A percentile compares a stretch with the other conserved stretches of the same genome.
These are phyloP conservation scores for Hartigia nigra DNA, from an alignment of 2,888 invertebrate species.

Conservation along the genomic window DNA sequence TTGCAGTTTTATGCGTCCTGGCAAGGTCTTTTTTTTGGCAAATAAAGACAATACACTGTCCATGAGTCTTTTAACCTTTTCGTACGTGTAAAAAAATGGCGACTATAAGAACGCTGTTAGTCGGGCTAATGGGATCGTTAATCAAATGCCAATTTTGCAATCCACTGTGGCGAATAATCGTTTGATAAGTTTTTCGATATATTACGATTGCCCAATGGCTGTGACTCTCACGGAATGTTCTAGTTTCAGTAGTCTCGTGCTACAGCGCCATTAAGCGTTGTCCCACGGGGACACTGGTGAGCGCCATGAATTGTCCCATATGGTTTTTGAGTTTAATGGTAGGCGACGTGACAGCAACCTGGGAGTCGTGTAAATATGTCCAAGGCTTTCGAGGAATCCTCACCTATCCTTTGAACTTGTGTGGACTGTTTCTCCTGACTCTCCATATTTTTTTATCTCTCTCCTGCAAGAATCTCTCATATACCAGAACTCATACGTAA, in stretches of 20 bases:
- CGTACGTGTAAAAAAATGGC: not conserved
- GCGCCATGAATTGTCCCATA: not conserved
- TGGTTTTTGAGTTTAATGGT: not conserved
- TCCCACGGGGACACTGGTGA: not conserved
- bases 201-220: not conserved
- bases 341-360: constrained; percentile 4
- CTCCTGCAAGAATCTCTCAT: not conserved
- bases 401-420: constrained; percentile 8
- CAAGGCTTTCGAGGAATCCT: constrained; percentile 29
- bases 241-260: not conserved
- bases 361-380: constrained; percentile 23
- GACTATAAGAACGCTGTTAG: not conserved
- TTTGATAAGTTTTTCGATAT: not conserved
- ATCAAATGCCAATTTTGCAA: not conserved
- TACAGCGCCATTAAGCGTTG: not conserved
- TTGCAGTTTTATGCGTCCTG: not conserved
- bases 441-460: not conserved
- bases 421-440: not conserved
- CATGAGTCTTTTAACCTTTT: not conserved
- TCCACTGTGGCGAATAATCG: not conserved
- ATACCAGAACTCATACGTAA: not conserved
- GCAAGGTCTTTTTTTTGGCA: not conserved
- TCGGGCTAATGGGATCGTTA: not conserved
- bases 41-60: not conserved
- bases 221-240: not conserved